Percentiles rank a stretch among this genome's conserved stretches.
Conservation (phyloP, 2,888 invertebrate species). For the Amblyjoppa proteus region DNA sequence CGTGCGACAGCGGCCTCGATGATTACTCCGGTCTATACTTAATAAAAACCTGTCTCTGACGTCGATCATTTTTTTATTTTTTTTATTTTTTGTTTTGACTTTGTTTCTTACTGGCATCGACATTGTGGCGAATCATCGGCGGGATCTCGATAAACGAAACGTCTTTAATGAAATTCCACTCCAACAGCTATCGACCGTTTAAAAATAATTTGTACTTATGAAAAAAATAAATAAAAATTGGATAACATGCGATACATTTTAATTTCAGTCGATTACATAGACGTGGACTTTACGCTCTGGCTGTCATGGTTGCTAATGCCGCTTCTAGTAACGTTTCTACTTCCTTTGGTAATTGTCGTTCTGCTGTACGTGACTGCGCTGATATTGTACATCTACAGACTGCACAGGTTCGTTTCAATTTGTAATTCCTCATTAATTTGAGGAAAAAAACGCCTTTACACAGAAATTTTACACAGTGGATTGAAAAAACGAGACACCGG, state of each 20-base stretch:
- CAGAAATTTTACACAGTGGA: too few species aligned
- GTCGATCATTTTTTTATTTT: conserved; percentile 22
- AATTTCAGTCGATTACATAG: conserved; percentile 91
- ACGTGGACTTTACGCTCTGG: conserved; percentile 94
- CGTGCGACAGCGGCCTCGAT: background rate
- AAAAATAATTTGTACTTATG: background rate
- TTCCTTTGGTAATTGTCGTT: conserved; percentile 93
- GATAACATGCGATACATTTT: conserved; percentile 37
- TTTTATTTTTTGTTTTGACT: background rate
- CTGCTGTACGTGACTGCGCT: conserved; percentile 93
- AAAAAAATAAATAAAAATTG: background rate
- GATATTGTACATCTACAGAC: conserved; percentile 94
- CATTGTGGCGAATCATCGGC: too few species aligned
- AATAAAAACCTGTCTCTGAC: too few species aligned
- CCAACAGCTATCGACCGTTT: background rate
- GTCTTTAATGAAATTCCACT: too few species aligned
- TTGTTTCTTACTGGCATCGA: too few species aligned
- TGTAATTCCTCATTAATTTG: background rate
- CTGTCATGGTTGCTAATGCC: conserved; percentile 94
- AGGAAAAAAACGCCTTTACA: background rate
- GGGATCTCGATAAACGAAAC: too few species aligned
- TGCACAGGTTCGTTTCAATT: conserved; percentile 89
- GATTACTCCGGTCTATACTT: too few species aligned
- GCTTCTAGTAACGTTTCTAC: conserved; percentile 93
- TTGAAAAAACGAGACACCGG: too few species aligned